phyloP scores from a whole-genome alignment of 1,140 invertebrate genomes.

The Camponotus floridanus region DNA sequence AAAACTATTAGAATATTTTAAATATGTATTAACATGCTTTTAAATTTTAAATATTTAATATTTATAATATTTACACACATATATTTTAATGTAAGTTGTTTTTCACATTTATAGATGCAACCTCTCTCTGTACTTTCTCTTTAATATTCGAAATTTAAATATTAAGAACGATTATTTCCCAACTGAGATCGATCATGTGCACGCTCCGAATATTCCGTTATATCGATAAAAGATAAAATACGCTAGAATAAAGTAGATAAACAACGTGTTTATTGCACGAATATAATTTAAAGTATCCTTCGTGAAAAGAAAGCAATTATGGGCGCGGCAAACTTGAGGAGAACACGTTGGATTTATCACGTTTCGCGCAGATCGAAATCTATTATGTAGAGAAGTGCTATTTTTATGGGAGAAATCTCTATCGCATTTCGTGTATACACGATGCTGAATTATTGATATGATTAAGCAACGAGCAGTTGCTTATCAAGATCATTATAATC shows the following conservation, averaged over 20 bases:
- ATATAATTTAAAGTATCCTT: slow-evolving; percentile 7
- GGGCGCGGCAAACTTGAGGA: slow-evolving; percentile 7
- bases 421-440: slow-evolving; percentile 1
- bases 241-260: background rate
- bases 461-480: slow-evolving; percentile 32
- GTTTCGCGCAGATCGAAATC: slow-evolving; percentile 13
- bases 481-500: slow-evolving; percentile 42
- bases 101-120: too few species aligned
- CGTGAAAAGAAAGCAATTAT: background rate
- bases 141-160: slow-evolving; percentile 4
- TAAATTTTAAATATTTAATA: too few species aligned
- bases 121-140: background rate
- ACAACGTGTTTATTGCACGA: background rate
- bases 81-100: background rate
- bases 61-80: background rate
- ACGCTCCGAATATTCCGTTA: background rate
- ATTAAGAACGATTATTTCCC: slow-evolving; percentile 14
- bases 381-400: slow-evolving; percentile 23
- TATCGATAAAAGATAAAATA: slow-evolving; percentile 12
- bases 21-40: background rate
- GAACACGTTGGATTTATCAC: slow-evolving; percentile 16
- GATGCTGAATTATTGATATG: slow-evolving; percentile 16
- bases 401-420: slow-evolving; percentile 12
- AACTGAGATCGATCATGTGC: slow-evolving; percentile 21
- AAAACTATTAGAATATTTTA: background rate